Evolutionary conservation across 2,113 vertebrate genomes (phyloP).

Genomic region (Panurus biarmicus): DNA sequence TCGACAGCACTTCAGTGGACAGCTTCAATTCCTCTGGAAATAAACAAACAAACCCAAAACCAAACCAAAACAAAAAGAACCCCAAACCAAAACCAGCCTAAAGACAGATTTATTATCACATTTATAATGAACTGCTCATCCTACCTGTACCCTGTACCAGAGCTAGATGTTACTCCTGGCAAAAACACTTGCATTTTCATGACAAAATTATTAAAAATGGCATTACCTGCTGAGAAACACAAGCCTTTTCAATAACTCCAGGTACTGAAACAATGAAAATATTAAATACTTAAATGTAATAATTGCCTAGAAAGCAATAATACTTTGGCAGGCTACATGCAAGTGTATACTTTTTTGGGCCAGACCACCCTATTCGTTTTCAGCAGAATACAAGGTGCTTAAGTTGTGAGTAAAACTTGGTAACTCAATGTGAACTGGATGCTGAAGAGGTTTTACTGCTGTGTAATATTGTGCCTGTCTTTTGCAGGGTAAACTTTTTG

Average conservation of each 20-base stretch:
- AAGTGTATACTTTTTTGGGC: rapidly evolving
- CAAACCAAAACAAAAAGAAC: rapidly evolving
- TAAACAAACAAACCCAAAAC: too few relatives aligned
- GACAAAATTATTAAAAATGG: background rate
- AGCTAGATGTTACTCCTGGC: background rate
- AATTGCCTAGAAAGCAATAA: rapidly evolving
- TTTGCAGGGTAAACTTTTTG: constrained; percentile 88
- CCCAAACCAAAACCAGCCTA: background rate
- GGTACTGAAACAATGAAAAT: background rate
- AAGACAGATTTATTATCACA: background rate
- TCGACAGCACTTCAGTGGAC: too few relatives aligned
- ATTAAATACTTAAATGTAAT: background rate
- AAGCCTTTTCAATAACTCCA: background rate
- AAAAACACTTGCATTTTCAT: background rate
- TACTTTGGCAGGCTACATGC: background rate
- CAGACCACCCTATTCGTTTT: background rate
- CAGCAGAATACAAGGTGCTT: background rate
- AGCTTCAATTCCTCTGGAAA: background rate
- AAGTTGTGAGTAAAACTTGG: background rate
- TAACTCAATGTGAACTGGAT: background rate
- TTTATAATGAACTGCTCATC: rapidly evolving
- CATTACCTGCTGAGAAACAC: background rate
- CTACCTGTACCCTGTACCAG: rapidly evolving
- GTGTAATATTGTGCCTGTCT: background rate
- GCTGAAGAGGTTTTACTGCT: background rate